Conservation (phyloP, 2,888 invertebrate species). For the Sminthurinus aureus region DNA sequence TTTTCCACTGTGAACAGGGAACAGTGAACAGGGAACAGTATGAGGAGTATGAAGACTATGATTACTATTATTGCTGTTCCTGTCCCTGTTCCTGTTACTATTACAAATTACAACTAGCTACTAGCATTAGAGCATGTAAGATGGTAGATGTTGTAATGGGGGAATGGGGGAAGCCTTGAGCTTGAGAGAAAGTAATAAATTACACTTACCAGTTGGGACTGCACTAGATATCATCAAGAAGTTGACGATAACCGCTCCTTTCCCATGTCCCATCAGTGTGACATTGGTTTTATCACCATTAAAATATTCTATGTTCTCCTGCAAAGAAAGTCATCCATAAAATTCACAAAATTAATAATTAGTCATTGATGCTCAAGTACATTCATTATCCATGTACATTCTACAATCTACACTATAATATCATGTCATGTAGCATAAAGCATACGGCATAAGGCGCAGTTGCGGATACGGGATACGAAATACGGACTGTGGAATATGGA, state of each 20-base stretch:
- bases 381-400: not conserved
- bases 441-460: not conserved
- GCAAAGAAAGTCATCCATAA: conserved; percentile 29
- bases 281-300: conserved; percentile 57
- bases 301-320: conserved; percentile 58
- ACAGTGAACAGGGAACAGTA: no score
- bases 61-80: no score
- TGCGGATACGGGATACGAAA: not conserved
- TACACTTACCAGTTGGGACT: conserved; percentile 58
- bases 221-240: conserved; percentile 60
- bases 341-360: not conserved
- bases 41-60: no score
- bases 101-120: no score
- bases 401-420: not conserved
- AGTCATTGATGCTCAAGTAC: not conserved
- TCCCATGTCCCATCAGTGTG: conserved; percentile 57
- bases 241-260: conserved; percentile 59
- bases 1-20: no score
- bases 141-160: no score
- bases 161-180: not conserved
- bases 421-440: not conserved
- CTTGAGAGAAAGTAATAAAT: conserved; percentile 35
- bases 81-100: no score
- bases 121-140: no score
- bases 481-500: not conserved